Base-by-base conservation (phyloP, 1,140 invertebrate genomes). In the Penaeus chinensis region DNA sequence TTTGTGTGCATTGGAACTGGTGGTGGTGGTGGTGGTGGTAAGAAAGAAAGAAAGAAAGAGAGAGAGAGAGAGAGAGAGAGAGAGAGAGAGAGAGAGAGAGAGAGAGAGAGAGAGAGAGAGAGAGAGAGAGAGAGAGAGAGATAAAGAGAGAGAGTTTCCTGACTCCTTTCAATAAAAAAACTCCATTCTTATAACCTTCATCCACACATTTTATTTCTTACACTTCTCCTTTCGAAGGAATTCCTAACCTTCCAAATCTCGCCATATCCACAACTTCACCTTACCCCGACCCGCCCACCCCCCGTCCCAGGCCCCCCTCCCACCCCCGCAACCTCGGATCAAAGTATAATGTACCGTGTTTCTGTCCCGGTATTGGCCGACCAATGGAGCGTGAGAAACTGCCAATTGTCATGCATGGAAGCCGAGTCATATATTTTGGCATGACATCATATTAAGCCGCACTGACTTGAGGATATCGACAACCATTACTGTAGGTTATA, bases 321-420 rank as follows among this genome's bases (percentile, higher is more conserved):
- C 27, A 32, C 10, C 54, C 54, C 54, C 54, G 54, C 54, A 54
- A 54, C 54, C 54, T 54, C 54, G 54, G 54, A 54, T 54, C 54
- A 54, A 54, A 54, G 54, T 54, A 54, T 54, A 54, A 54, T 54
- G 54, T 54, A 54, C 54, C 54, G 54, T 54, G 54, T 54, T 54
- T 54, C 54, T 54, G 54, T 54, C 54, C 16, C 54, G 47, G 61
- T 77, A 84, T 76, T 74, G 27, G 54, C 22, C 65, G 22, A 83
- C 84, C 76, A 79, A 85, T 85, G 79, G 60, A 79, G 61, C 61
- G 65, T 85, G 84, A 85, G 63, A 79, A 85, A 85, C 84, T 78
- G 66, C 74, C 84, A 80, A 85, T 85, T 79, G 84, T 79, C 84
- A 85, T 85, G 84, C 84, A 78, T 47, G 77, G 47, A n/a, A n/a